Conservation (phyloP, 2,888 invertebrate species). For the Cinara cedri region DNA sequence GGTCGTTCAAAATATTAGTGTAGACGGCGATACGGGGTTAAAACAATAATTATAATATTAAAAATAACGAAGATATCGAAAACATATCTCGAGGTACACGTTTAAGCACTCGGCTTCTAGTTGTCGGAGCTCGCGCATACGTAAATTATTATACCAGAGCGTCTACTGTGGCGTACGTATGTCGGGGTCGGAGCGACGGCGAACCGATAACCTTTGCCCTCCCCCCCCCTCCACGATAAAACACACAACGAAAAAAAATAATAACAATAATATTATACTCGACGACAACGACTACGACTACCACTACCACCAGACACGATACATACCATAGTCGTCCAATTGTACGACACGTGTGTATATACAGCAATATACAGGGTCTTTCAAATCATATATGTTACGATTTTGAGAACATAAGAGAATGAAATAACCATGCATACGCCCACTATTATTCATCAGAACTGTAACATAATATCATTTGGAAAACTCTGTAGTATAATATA, state of each 20-base stretch:
- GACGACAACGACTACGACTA: no score
- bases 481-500: no score
- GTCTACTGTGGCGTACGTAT: neutral
- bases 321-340: no score
- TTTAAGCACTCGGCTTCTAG: slow-evolving; percentile 39
- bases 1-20: neutral
- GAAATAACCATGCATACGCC: no score
- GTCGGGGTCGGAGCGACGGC: slow-evolving; percentile 15
- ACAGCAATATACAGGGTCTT: no score
- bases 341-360: no score
- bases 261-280: slow-evolving; percentile 13
- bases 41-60: neutral
- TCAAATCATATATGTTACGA: no score
- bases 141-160: neutral
- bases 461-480: no score
- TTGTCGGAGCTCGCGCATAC: neutral
- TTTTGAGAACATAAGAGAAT: no score
- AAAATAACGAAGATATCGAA: slow-evolving; percentile 12
- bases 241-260: slow-evolving; percentile 32
- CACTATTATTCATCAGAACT: no score
- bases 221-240: no score
- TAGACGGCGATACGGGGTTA: neutral
- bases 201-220: slow-evolving; percentile 40
- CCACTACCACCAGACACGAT: no score
- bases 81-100: slow-evolving; percentile 40